Conservation (phyloP, 2,113 vertebrate species). For the Sylvia atricapilla region DNA sequence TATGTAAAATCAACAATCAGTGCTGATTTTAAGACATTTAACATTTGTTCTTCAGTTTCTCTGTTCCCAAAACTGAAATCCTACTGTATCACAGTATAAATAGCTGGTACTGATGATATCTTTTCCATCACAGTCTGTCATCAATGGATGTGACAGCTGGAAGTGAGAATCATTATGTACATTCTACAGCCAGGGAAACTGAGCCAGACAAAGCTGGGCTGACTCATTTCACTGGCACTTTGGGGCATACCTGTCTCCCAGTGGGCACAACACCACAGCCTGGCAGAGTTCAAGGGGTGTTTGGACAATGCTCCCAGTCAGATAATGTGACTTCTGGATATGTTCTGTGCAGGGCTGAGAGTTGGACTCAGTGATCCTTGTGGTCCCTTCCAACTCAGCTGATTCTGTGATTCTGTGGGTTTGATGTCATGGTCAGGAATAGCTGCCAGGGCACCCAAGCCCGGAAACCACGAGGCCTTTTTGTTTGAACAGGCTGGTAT, state of each 20-base stretch:
- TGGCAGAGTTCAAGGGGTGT: neutral
- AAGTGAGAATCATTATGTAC: neutral
- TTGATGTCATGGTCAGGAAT: neutral
- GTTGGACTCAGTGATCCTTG: neutral
- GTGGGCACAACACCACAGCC: neutral
- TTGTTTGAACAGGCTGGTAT: neutral
- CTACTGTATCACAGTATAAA: neutral
- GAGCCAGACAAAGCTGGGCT: neutral
- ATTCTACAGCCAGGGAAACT: neutral
- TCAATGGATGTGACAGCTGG: neutral
- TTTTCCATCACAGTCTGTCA: neutral
- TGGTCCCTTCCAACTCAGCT: neutral
- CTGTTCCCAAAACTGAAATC: neutral
- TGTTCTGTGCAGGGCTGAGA: neutral
- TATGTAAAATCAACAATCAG: neutral
- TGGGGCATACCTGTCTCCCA: neutral
- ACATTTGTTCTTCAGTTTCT: neutral
- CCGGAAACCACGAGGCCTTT: rapidly evolving
- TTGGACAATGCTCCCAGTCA: neutral
- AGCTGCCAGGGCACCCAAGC: neutral
- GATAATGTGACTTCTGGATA: neutral
- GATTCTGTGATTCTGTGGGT: neutral
- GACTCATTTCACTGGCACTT: too few relatives aligned
- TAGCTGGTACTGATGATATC: neutral
- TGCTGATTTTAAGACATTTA: neutral